A percentile compares a stretch with the other conserved stretches of the same genome.
Conservation (phyloP, 1,140 invertebrate genomes). For the Glossosoma conforme region DNA sequence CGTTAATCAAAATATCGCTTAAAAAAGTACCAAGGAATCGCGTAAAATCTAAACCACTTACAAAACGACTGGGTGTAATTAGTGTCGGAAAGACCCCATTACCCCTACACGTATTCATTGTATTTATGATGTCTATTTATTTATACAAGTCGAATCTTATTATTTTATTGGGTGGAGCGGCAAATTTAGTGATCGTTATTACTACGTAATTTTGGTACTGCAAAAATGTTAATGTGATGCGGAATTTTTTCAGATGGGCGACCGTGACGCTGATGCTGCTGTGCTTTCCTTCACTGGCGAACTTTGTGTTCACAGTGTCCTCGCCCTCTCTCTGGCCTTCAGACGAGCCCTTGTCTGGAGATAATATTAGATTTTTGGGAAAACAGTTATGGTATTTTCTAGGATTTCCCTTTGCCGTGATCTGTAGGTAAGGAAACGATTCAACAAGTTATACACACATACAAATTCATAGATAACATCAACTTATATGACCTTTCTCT, state of each 20-base stretch:
- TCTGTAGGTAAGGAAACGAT: constrained; percentile 30
- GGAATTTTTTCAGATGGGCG: constrained; percentile 40
- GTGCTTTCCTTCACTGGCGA: constrained; percentile 49
- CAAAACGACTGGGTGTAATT: too few species aligned
- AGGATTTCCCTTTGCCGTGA: constrained; percentile 24
- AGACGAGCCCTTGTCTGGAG: constrained; percentile 30
- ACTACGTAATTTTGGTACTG: background rate
- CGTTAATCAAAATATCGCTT: too few species aligned
- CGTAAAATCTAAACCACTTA: too few species aligned
- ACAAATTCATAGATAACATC: background rate
- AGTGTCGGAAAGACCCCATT: too few species aligned
- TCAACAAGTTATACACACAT: too few species aligned
- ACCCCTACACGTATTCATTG: too few species aligned
- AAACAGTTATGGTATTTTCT: constrained; percentile 31
- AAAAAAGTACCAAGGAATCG: too few species aligned
- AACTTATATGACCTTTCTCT: too few species aligned
- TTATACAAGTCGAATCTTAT: constrained; percentile 33
- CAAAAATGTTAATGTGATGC: background rate
- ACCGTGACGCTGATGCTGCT: constrained; percentile 49
- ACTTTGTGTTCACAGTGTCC: constrained; percentile 53
- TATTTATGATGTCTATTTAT: too few species aligned
- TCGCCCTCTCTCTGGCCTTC: constrained; percentile 52
- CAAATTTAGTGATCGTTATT: too few species aligned
- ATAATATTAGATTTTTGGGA: constrained; percentile 27
- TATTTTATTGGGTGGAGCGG: constrained; percentile 32